Evolutionary conservation across 64 coral and sea anemone species (phyloP).

Genomic region (Pocillopora verrucosa): DNA sequence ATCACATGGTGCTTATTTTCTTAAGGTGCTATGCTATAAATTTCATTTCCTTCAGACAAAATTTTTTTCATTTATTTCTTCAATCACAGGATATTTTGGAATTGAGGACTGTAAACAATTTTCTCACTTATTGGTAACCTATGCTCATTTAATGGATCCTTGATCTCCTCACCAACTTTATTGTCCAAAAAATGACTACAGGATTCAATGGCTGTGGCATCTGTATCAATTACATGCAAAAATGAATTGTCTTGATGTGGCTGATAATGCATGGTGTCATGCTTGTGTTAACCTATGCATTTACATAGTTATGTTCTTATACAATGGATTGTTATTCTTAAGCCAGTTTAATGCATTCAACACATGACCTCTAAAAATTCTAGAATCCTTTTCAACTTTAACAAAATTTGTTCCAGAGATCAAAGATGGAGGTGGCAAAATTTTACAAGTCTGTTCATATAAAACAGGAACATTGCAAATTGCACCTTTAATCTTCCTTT

Average conservation of each 20-base stretch:
- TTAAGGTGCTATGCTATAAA: conserved; percentile 14
- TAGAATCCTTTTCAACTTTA: conserved; percentile 37
- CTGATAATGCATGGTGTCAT: conserved; percentile 33
- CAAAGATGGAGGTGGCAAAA: conserved; percentile 32
- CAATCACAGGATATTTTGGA: conserved; percentile 30
- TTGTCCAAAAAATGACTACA: conserved; percentile 28
- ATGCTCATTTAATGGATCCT: conserved; percentile 59
- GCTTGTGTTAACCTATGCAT: background rate
- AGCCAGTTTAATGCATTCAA: conserved; percentile 41
- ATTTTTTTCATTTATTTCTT: conserved; percentile 17
- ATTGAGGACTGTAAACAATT: conserved; percentile 43
- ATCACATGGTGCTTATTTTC: conserved; percentile 36
- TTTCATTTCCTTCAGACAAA: conserved; percentile 19
- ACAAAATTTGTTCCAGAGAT: conserved; percentile 49
- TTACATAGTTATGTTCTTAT: conserved; percentile 35
- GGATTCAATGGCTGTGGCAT: conserved; percentile 20
- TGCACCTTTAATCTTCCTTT: conserved; percentile 52
- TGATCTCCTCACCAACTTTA: conserved; percentile 38
- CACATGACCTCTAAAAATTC: conserved; percentile 60
- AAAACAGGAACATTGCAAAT: conserved; percentile 54
- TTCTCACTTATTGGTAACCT: conserved; percentile 31
- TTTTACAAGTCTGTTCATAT: conserved; percentile 29
- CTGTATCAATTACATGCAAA: conserved; percentile 32
- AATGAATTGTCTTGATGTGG: conserved; percentile 38
- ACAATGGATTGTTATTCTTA: conserved; percentile 45